phyloP scores from a whole-genome alignment of 2,888 invertebrate species.

The Camponotus fellah region DNA sequence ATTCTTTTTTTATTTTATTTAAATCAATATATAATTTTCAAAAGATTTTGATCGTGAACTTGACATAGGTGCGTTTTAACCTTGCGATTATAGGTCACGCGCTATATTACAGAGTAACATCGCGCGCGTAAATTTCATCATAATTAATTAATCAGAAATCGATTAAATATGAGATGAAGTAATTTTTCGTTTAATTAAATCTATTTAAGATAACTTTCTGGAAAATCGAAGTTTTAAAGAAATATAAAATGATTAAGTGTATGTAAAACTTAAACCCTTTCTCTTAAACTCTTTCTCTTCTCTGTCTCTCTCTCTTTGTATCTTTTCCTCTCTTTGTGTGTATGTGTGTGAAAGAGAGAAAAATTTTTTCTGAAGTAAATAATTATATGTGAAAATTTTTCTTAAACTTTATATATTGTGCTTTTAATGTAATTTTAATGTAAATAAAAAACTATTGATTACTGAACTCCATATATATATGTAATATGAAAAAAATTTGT shows the following conservation, averaged over 20 bases:
- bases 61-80: conserved; percentile 42
- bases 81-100: conserved; percentile 31
- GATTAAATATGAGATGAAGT: background rate
- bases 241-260: background rate
- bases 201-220: background rate
- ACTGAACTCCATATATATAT: background rate
- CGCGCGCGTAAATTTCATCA: background rate
- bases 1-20: conserved; percentile 47
- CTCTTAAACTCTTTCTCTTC: background rate
- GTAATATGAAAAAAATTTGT: background rate
- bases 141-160: conserved; percentile 21
- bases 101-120: conserved; percentile 15
- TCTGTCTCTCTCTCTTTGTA: background rate
- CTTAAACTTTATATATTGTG: background rate
- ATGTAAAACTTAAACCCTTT: background rate
- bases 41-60: conserved; percentile 24
- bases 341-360: no score
- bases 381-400: background rate
- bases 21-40: conserved; percentile 37
- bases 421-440: conserved; percentile 12
- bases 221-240: background rate
- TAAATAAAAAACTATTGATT: background rate
- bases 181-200: conserved; percentile 20
- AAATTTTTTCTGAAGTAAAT: background rate
- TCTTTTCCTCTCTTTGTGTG: background rate